Percentiles rank a stretch among this genome's conserved stretches.
These are phyloP conservation scores for Vicugna pacos DNA, from an alignment of 2,113 vertebrate genomes.

Conservation along the genomic window DNA sequence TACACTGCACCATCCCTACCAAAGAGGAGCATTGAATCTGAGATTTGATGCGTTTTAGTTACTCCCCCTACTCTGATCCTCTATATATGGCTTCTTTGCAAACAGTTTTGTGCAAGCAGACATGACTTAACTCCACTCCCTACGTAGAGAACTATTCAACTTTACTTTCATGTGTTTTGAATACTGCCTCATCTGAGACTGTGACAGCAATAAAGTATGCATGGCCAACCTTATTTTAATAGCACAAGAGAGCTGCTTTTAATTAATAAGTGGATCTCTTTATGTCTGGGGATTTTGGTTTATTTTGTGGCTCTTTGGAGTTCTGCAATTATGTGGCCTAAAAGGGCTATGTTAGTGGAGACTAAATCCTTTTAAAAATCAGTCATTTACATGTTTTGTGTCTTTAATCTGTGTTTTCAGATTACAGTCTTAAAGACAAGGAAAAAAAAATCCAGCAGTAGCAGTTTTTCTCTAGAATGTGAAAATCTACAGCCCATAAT, in stretches of 20 bases:
- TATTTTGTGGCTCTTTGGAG: conserved; percentile 80
- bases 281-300: conserved; percentile 76
- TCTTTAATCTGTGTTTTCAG: conserved; percentile 73
- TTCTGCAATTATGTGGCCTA: conserved; percentile 82
- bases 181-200: conserved; percentile 73
- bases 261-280: conserved; percentile 79
- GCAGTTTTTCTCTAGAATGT: conserved; percentile 50
- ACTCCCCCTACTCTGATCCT: background rate
- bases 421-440: conserved; percentile 46
- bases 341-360: conserved; percentile 71
- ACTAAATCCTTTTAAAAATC: conserved; percentile 76
- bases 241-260: conserved; percentile 74
- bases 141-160: conserved; percentile 80
- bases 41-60: conserved; percentile 43
- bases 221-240: conserved; percentile 73
- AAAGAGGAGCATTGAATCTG: conserved; percentile 26
- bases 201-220: conserved; percentile 63
- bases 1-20: background rate
- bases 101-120: conserved; percentile 80
- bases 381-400: conserved; percentile 76
- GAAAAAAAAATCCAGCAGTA: background rate
- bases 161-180: conserved; percentile 80
- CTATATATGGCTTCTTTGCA: conserved; percentile 73
- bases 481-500: background rate
- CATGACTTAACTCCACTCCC: conserved; percentile 78